Conservation (phyloP, 2,888 invertebrate species). For the Cataglyphis cursor region DNA sequence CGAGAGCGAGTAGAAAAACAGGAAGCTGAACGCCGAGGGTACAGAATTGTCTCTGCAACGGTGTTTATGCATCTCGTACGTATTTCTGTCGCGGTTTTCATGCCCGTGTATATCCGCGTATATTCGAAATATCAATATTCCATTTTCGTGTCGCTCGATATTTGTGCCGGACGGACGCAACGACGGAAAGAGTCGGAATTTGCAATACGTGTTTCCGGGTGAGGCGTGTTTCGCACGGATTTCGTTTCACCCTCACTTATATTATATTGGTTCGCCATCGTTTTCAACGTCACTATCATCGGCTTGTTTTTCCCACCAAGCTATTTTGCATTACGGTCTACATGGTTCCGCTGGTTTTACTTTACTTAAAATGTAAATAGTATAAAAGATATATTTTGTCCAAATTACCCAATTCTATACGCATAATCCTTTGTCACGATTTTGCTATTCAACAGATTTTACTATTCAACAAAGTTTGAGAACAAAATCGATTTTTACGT, state of each 20-base stretch:
- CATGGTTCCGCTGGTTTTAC: neutral
- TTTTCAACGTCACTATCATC: conserved; percentile 26
- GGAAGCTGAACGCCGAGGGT: conserved; percentile 37
- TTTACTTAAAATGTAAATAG: neutral
- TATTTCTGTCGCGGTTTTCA: conserved; percentile 56
- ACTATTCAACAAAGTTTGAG: neutral
- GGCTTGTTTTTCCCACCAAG: conserved; percentile 22
- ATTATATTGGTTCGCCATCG: conserved; percentile 1
- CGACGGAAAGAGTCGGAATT: conserved; percentile 51
- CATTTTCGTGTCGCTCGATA: conserved; percentile 66
- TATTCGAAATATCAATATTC: conserved; percentile 74
- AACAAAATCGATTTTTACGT: neutral
- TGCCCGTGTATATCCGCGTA: conserved; percentile 20
- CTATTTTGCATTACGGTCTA: conserved; percentile 35
- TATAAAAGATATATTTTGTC: neutral
- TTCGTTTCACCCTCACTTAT: conserved; percentile 52
- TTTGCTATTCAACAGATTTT: neutral
- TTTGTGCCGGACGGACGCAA: conserved; percentile 51
- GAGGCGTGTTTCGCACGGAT: conserved; percentile 44
- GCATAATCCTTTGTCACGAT: neutral
- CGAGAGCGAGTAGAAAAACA: conserved; percentile 52
- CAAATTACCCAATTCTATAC: neutral
- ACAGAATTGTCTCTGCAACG: conserved; percentile 46
- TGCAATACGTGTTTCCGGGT: conserved; percentile 51
- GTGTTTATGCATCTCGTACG: conserved; percentile 66